Evolutionary conservation across 2,113 vertebrate genomes (phyloP).

Genomic region (Vimba vimba): DNA sequence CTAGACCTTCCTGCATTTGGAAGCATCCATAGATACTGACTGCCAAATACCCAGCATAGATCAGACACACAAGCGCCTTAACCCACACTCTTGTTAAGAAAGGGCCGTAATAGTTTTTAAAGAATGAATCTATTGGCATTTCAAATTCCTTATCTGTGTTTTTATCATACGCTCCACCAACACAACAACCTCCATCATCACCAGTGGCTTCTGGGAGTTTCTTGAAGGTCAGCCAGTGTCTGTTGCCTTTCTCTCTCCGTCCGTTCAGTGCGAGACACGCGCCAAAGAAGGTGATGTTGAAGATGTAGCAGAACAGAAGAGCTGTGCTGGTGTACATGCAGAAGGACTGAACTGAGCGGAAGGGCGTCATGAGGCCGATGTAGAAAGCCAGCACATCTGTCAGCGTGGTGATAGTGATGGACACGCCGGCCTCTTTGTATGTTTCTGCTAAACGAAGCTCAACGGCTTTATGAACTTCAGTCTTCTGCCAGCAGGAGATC

Average conservation of each 20-base stretch:
- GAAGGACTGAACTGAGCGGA: no score
- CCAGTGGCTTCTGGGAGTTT: conserved; percentile 45
- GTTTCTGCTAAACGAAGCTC: no score
- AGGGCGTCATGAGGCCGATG: no score
- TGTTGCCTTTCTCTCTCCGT: conserved; percentile 68
- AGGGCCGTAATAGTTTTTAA: conserved; percentile 67
- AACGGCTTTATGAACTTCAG: no score
- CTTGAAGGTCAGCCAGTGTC: conserved; percentile 71
- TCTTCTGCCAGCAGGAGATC: no score
- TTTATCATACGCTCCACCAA: conserved; percentile 46
- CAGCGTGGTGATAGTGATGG: no score
- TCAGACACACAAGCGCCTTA: conserved; percentile 61
- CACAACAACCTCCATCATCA: conserved; percentile 58
- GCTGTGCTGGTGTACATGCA: conserved; percentile 79
- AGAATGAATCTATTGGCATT: conserved; percentile 66
- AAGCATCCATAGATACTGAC: conserved; percentile 72
- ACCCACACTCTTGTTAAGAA: conserved; percentile 60
- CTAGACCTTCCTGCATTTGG: conserved; percentile 69
- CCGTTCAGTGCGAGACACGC: conserved; percentile 78
- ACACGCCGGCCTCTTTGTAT: no score
- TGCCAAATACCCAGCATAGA: conserved; percentile 64
- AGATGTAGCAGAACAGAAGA: conserved; percentile 80
- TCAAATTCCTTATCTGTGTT: conserved; percentile 31
- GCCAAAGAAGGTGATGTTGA: conserved; percentile 79
- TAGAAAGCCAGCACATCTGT: no score